Base-by-base conservation (phyloP, 1,140 invertebrate genomes). In the Drosophila neocordata region DNA sequence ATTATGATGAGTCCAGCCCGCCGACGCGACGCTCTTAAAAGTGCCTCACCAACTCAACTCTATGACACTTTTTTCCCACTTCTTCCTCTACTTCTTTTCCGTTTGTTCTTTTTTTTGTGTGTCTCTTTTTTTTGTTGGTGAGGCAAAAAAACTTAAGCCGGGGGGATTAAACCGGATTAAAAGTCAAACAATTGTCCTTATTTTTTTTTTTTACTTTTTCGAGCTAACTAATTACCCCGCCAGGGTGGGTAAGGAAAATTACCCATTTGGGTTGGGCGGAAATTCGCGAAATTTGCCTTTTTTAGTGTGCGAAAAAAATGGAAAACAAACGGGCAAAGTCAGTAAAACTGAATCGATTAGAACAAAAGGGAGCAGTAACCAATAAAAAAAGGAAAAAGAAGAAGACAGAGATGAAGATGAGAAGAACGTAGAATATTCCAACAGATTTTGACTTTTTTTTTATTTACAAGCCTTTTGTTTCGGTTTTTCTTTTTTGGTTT, bases 101-200 rank as follows among this genome's bases (percentile, higher is more conserved):
- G 3, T 24, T 5, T 31, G 6, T 22, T 12, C 58, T 20, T 58
- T n/a, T 37, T 22, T 65, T 24, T 56, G 37, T 57, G 15, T 52
- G n/a, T 62, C 31, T 53, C n/a, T n/a, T n/a, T n/a, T n/a, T n/a
- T n/a, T n/a, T n/a, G n/a, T 57, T 51, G 51, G 41, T 48, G 58
- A 59, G 65, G 77, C 82, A 87, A 87, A 87, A 87, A 87, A 87
- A 87, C 83, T 88, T 88, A 87, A 87, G 75, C 83, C 76, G 41
- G 57, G 83, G 82, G 83, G 83, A 87, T 87, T 88, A 87, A 87
- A 87, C 81, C 82, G 81, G 82, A 85, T 85, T 85, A 85, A 85
- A 74, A 87, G 83, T 85, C 83, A 78, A 78, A 84, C 60, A 60
- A 44, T 84, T 84, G 80, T 80, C 74, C 70, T 81, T 58, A 75